These are phyloP conservation scores for Lepus townsendii DNA, from an alignment of 2,797 vertebrate genomes.

Conservation along the genomic window DNA sequence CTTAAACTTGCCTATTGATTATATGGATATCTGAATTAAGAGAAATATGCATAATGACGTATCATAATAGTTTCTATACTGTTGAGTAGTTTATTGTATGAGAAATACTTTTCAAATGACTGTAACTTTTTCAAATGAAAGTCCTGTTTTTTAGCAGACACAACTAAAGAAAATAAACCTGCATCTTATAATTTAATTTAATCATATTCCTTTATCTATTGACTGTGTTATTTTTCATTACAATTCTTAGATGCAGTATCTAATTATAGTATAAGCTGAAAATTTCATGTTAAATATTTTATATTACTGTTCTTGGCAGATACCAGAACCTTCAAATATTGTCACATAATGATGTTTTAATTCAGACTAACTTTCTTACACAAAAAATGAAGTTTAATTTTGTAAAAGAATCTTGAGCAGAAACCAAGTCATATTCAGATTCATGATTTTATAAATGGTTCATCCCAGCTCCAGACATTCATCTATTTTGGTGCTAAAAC, in stretches of 20 bases:
- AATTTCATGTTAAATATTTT: slow-evolving; percentile 35
- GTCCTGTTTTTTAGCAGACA: not conserved
- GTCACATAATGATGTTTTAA: not conserved
- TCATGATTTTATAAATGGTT: not conserved
- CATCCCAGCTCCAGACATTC: not conserved
- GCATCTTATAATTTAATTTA: not conserved
- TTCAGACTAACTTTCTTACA: not conserved
- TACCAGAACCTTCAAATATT: not conserved
- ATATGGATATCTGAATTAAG: not conserved
- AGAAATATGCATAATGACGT: not conserved
- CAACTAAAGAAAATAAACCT: not conserved
- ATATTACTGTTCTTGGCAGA: not conserved
- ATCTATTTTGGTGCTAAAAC: slow-evolving; percentile 4
- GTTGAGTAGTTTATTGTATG: not conserved
- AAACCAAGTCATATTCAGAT: slow-evolving; percentile 29
- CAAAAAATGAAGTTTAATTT: slow-evolving; percentile 41
- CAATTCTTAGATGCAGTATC: not conserved
- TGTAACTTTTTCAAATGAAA: slow-evolving; percentile 1
- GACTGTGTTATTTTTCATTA: not conserved
- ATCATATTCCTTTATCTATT: slow-evolving; percentile 1
- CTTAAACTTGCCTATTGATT: not conserved
- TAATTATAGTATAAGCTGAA: not conserved
- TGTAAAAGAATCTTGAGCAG: not conserved
- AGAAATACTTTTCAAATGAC: not conserved
- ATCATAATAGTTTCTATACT: not conserved